Evolutionary conservation across 2,113 vertebrate species (phyloP).

Genomic region (Dipodomys stephensi): DNA sequence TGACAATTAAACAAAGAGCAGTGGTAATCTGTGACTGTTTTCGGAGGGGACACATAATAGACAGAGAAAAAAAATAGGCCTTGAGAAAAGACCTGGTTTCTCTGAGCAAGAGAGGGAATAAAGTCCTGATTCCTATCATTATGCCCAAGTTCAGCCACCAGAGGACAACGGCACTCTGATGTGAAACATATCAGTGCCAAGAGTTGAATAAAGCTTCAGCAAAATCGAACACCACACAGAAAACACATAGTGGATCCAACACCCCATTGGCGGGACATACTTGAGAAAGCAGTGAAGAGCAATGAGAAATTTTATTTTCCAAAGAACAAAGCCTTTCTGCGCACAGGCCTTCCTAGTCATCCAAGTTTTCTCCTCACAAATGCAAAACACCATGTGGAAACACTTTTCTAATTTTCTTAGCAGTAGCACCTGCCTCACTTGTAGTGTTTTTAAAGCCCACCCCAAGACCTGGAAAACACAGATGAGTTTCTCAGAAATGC

Average conservation of each 20-base stretch:
- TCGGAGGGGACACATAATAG: slow-evolving; percentile 6
- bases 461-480: slow-evolving; percentile 23
- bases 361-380: neutral
- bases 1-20: slow-evolving; percentile 20
- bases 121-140: neutral
- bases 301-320: slow-evolving; percentile 52
- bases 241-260: neutral
- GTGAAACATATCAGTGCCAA: neutral
- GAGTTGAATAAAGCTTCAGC: slow-evolving; percentile 4
- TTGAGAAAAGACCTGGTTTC: slow-evolving; percentile 30
- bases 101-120: slow-evolving; percentile 47
- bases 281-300: slow-evolving; percentile 39
- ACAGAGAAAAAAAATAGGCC: slow-evolving; percentile 36
- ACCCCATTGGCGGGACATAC: neutral
- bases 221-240: neutral
- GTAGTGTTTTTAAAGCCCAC: neutral
- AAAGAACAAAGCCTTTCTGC: slow-evolving; percentile 42
- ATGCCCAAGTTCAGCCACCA: slow-evolving; percentile 7
- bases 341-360: neutral
- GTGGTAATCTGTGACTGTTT: slow-evolving; percentile 25
- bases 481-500: slow-evolving; percentile 26
- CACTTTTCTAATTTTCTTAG: neutral
- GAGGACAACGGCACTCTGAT: neutral
- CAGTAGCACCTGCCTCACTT: neutral
- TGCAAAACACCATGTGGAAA: neutral